Percentiles rank a stretch among this genome's conserved stretches.
Evolutionary conservation across 30 jellyfish, hydroid and myxozoan species (phyloP).

Genomic region (Cassiopea andromeda): DNA sequence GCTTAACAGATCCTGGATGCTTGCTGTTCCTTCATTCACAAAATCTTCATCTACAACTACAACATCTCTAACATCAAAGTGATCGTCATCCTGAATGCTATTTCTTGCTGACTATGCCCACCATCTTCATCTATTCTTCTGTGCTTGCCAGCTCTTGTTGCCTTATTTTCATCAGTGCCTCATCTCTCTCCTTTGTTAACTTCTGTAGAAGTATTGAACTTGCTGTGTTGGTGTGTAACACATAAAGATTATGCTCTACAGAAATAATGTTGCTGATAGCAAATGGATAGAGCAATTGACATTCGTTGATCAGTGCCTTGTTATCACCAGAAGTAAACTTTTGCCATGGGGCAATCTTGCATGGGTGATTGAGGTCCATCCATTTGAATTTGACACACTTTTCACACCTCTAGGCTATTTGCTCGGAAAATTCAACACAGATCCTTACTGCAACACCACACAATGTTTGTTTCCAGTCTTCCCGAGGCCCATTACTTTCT

Average conservation of each 20-base stretch:
- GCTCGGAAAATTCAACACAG: background rate
- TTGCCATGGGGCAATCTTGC: background rate
- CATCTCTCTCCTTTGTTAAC: conserved; percentile 28
- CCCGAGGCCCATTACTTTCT: background rate
- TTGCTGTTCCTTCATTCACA: conserved; percentile 32
- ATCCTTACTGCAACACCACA: background rate
- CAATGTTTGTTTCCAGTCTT: background rate
- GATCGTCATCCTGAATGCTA: background rate
- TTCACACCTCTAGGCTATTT: conserved; percentile 1
- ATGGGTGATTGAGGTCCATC: conserved; percentile 10
- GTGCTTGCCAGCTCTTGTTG: background rate
- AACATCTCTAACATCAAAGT: background rate
- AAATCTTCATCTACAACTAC: conserved; percentile 27
- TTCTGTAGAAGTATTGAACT: conserved; percentile 23
- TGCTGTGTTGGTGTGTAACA: conserved; percentile 30
- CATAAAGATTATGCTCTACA: conserved; percentile 41
- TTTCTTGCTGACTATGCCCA: background rate
- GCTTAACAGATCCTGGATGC: conserved; percentile 42
- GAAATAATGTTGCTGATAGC: conserved; percentile 40
- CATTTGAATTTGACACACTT: background rate
- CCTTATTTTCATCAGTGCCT: background rate
- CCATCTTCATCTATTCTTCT: background rate
- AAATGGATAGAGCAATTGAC: conserved; percentile 46
- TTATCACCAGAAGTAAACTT: conserved; percentile 5
- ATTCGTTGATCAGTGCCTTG: conserved; percentile 32